Evolutionary conservation across 2,113 vertebrate genomes (phyloP).

Genomic region (Crotalus helleri): DNA sequence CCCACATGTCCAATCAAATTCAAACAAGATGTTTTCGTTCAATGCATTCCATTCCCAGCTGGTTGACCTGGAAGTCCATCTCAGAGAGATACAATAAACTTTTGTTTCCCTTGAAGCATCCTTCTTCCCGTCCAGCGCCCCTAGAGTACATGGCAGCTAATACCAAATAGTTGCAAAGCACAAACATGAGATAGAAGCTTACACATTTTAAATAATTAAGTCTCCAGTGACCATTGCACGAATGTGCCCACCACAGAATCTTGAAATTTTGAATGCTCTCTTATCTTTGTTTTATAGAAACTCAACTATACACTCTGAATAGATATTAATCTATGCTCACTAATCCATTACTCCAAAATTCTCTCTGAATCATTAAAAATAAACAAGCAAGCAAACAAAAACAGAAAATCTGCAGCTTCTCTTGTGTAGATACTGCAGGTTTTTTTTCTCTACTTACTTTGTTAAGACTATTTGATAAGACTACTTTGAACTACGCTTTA

Average conservation of each 20-base stretch:
- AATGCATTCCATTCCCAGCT: background rate
- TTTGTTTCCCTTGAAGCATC: background rate
- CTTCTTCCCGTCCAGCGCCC: background rate
- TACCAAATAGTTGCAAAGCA: background rate
- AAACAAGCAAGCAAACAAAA: too few relatives aligned
- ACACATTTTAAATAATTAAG: background rate
- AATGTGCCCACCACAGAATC: too few relatives aligned
- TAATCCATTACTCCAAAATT: too few relatives aligned
- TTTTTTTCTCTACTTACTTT: too few relatives aligned
- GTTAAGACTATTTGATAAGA: background rate
- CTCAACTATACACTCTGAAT: too few relatives aligned
- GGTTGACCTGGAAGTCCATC: background rate
- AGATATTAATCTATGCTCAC: too few relatives aligned
- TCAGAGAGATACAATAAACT: background rate
- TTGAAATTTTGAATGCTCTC: too few relatives aligned
- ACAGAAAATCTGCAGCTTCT: too few relatives aligned
- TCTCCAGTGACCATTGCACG: too few relatives aligned
- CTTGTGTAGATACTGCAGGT: too few relatives aligned
- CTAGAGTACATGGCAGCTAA: background rate
- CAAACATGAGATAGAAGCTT: background rate
- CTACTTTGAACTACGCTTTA: background rate
- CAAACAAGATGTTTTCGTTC: background rate
- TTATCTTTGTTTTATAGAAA: too few relatives aligned
- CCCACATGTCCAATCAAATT: background rate
- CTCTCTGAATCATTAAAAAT: too few relatives aligned